These are phyloP conservation scores for Ypsolopha scabrella DNA, from an alignment of 2,888 invertebrate genomes.

Conservation along the genomic window DNA sequence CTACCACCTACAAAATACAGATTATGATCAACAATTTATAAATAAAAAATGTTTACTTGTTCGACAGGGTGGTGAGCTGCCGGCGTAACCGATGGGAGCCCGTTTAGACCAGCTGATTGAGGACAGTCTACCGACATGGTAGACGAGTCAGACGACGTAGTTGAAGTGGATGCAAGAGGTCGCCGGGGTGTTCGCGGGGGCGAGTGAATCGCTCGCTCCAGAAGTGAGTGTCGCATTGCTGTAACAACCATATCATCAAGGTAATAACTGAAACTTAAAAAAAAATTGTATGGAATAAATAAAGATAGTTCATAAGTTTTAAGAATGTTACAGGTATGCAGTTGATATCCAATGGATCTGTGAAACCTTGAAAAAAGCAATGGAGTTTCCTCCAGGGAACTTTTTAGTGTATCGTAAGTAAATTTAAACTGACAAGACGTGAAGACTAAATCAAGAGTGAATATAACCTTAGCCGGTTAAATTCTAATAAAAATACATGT, in stretches of 20 bases:
- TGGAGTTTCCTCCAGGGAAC: background rate
- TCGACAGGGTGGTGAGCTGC: conserved; percentile 35
- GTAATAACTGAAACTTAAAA: no score
- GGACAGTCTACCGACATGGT: conserved; percentile 66
- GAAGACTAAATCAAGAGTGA: no score
- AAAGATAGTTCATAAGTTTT: no score
- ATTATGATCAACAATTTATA: no score
- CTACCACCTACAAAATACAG: no score
- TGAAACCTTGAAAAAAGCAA: no score
- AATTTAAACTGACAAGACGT: no score
- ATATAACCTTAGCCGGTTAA: no score
- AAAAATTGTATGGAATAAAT: no score
- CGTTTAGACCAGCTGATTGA: conserved; percentile 42
- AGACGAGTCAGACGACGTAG: conserved; percentile 75
- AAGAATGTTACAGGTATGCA: no score
- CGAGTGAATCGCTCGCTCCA: conserved; percentile 67
- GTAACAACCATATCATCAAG: conserved; percentile 6
- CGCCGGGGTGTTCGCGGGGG: conserved; percentile 62
- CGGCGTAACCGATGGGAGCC: conserved; percentile 31
- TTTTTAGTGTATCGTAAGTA: background rate
- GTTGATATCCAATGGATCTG: no score
- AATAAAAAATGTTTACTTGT: conserved; percentile 26
- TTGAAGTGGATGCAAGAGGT: conserved; percentile 75
- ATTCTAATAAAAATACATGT: no score
- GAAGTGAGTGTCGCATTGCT: conserved; percentile 78